phyloP scores from a whole-genome alignment of 2,888 invertebrate species.

The Erynnis tages region DNA sequence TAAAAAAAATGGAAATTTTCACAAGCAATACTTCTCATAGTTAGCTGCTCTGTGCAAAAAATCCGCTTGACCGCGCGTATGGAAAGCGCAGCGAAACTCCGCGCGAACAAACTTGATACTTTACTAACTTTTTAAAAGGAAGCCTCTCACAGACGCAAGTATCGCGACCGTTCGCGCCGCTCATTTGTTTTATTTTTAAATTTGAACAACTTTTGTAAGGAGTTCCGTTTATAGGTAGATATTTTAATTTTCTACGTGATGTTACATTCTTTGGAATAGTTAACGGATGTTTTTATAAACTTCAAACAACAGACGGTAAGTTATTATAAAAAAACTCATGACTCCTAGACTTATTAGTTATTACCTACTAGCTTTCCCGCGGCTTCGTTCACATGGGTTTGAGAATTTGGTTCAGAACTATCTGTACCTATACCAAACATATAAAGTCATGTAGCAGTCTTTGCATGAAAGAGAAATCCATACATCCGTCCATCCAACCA shows the following conservation, averaged over 20 bases:
- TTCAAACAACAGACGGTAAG: too few species aligned
- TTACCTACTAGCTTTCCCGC: too few species aligned
- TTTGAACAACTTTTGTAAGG: slow-evolving; percentile 10
- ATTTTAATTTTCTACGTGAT: slow-evolving; percentile 18
- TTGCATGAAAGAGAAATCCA: too few species aligned
- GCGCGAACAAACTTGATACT: slow-evolving; percentile 69
- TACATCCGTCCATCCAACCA: too few species aligned
- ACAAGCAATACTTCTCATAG: slow-evolving; percentile 27
- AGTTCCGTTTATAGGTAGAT: slow-evolving; percentile 9
- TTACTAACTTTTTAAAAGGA: slow-evolving; percentile 53
- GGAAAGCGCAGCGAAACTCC: slow-evolving; percentile 62
- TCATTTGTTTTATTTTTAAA: slow-evolving; percentile 17
- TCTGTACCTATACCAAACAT: too few species aligned
- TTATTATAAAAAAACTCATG: too few species aligned
- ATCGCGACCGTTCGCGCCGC: slow-evolving; percentile 31
- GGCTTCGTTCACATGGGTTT: too few species aligned
- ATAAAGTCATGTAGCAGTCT: too few species aligned
- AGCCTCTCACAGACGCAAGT: slow-evolving; percentile 35
- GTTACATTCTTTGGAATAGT: background rate
- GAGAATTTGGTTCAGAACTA: too few species aligned
- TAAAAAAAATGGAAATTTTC: too few species aligned
- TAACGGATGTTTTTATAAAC: too few species aligned
- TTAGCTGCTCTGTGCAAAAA: slow-evolving; percentile 63
- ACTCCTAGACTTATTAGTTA: too few species aligned
- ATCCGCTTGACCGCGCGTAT: slow-evolving; percentile 81